Evolutionary conservation across 2,888 invertebrate genomes (phyloP), one percentile per base, ranked within the genome.

Genomic region (Epinotia bilunana): DNA sequence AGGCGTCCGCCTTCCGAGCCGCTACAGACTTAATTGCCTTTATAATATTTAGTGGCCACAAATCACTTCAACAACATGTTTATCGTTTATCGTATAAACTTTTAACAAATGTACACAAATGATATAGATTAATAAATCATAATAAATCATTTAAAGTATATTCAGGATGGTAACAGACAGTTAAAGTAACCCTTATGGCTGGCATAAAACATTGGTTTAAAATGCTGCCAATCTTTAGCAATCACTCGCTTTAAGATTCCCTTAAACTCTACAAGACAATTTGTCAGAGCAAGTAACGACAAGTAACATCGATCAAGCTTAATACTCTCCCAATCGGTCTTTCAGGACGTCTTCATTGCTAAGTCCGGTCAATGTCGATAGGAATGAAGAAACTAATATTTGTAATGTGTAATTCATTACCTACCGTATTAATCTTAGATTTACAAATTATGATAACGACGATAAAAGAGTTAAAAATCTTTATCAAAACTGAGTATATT

Each of bases 241-340:
- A 53, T 39, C 60, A 73, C 33, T 60, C 58, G 60, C 58, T 60
- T 58, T 60, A 58, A 60, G 58, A 65, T 65, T 63, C 62, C 55
- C 57, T 72, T 60, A 60, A 72, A 72, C 60, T 65, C 49, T 72
- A 58, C 18, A 60, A 65, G 72, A 73, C 72, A 65, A 73, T 73
- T 73, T 73, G 72, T 73, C 60, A 65, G 60, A 49, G 58, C 63
- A 28, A 65, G 65, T 73, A 73, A 73, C 72, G 72, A 73, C 65
- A 65, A 72, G 72, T 73, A 73, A 73, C 72, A 73, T 73, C 72
- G 72, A 73, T 73, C 72, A 73, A 73, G 72, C 72, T 73, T 73
- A 65, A 73, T 73, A 65, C 65, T 65, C 58, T 73, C 49, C 65
- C 65, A 49, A 73, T 73, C 72, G 60, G 58, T 53, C 72, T 73